phyloP scores from a whole-genome alignment of 92 coral and sea anemone species.

The Palythoa heliodiscus region DNA sequence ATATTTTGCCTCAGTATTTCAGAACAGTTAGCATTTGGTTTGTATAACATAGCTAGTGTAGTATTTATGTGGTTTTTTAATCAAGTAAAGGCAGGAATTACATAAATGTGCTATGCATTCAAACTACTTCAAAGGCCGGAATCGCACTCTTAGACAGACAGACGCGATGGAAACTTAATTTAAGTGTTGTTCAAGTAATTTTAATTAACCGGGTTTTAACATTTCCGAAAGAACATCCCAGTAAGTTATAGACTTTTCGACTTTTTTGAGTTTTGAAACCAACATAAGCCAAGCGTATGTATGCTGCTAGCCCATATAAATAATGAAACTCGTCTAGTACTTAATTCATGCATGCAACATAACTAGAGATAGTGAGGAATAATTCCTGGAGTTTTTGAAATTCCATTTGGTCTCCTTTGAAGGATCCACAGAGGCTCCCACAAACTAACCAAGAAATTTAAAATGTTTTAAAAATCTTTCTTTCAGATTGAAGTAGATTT shows the following conservation, averaged over 20 bases:
- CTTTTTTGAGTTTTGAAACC: neutral
- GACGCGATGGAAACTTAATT: neutral
- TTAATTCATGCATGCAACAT: no score
- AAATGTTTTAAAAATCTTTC: neutral
- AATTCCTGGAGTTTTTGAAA: neutral
- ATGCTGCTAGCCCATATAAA: neutral
- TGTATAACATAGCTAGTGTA: neutral
- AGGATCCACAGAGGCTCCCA: neutral
- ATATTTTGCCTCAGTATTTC: no score
- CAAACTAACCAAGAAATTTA: neutral
- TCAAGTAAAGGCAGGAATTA: neutral
- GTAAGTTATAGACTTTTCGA: neutral
- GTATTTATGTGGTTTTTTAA: neutral
- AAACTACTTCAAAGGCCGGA: neutral
- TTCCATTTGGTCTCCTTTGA: neutral
- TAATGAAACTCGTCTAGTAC: neutral
- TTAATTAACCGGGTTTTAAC: neutral
- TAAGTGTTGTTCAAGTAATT: conserved; percentile 11
- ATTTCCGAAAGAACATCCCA: neutral
- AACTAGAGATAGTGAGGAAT: neutral
- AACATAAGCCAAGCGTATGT: neutral
- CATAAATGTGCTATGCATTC: neutral
- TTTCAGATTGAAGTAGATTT: neutral
- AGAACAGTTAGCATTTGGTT: neutral
- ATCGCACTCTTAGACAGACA: neutral